Evolutionary conservation across 2,888 invertebrate species (phyloP).

Genomic region (Clivina fossor): DNA sequence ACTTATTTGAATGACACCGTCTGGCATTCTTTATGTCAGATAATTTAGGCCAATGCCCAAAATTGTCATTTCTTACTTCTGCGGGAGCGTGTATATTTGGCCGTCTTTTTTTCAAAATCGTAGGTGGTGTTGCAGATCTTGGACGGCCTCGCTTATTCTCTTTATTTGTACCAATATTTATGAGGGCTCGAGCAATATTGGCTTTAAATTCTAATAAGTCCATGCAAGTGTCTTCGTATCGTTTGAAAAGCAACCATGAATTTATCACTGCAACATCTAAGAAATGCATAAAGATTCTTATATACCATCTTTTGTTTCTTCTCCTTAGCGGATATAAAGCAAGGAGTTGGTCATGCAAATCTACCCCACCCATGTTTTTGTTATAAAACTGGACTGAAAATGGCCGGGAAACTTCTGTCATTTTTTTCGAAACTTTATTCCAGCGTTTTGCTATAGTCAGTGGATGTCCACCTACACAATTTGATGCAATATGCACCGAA

Average conservation of each 20-base stretch:
- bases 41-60: slow-evolving; percentile 14
- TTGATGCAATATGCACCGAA: slow-evolving; percentile 9
- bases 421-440: slow-evolving; percentile 1
- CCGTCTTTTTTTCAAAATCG: slow-evolving; percentile 5
- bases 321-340: slow-evolving; percentile 10
- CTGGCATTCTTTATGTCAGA: slow-evolving; percentile 19
- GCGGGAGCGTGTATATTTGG: background rate
- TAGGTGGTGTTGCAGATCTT: slow-evolving; percentile 5
- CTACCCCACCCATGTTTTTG: slow-evolving; percentile 10
- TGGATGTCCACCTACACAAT: slow-evolving; percentile 13
- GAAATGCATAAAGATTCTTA: slow-evolving; percentile 10
- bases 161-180: slow-evolving; percentile 2
- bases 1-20: slow-evolving; percentile 7
- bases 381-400: slow-evolving; percentile 14
- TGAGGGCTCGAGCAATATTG: background rate
- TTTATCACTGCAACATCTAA: slow-evolving; percentile 16
- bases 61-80: slow-evolving; percentile 7
- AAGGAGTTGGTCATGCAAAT: slow-evolving; percentile 6
- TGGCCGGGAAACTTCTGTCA: slow-evolving; percentile 12
- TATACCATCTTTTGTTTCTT: slow-evolving; percentile 18
- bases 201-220: slow-evolving; percentile 20
- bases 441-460: slow-evolving; percentile 5
- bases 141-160: background rate
- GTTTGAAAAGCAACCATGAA: slow-evolving; percentile 10
- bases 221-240: background rate